phyloP scores from a whole-genome alignment of 2,888 invertebrate genomes.

The Agrenia bidenticulata region DNA sequence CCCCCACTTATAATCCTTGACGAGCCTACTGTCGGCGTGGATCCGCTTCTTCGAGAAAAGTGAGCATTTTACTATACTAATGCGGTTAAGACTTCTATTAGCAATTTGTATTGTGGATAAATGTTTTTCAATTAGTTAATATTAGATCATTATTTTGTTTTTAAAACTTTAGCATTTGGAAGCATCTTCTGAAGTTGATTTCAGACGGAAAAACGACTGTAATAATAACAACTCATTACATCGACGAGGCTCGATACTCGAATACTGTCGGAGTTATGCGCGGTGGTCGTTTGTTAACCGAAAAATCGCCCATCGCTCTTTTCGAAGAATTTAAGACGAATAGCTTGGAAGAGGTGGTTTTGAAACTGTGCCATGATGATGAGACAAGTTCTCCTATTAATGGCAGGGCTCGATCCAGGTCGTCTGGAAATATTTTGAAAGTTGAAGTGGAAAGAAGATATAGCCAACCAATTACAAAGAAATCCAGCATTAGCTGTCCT shows the following conservation, averaged over 20 bases:
- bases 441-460: slow-evolving; percentile 5
- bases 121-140: too few relatives aligned
- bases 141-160: too few relatives aligned
- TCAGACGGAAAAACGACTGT: slow-evolving; percentile 36
- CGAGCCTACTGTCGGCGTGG: slow-evolving; percentile 90
- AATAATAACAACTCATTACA: slow-evolving; percentile 48
- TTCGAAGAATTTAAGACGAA: slow-evolving; percentile 31
- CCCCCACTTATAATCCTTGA: slow-evolving; percentile 72
- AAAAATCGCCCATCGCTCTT: slow-evolving; percentile 38
- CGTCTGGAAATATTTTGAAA: slow-evolving; percentile 15
- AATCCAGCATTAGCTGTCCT: not conserved
- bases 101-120: too few relatives aligned
- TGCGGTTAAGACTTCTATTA: not conserved
- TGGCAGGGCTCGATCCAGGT: slow-evolving; percentile 1
- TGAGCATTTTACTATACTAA: too few relatives aligned
- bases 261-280: slow-evolving; percentile 45
- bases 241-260: slow-evolving; percentile 42
- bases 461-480: slow-evolving; percentile 1
- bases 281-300: slow-evolving; percentile 38
- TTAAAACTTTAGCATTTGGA: slow-evolving; percentile 40
- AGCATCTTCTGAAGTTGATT: slow-evolving; percentile 37
- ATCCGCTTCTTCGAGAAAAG: slow-evolving; percentile 83
- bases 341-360: slow-evolving; percentile 41
- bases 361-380: slow-evolving; percentile 43
- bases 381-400: slow-evolving; percentile 1